phyloP scores from a whole-genome alignment of 2,888 invertebrate genomes.

The Lithosia quadra region DNA sequence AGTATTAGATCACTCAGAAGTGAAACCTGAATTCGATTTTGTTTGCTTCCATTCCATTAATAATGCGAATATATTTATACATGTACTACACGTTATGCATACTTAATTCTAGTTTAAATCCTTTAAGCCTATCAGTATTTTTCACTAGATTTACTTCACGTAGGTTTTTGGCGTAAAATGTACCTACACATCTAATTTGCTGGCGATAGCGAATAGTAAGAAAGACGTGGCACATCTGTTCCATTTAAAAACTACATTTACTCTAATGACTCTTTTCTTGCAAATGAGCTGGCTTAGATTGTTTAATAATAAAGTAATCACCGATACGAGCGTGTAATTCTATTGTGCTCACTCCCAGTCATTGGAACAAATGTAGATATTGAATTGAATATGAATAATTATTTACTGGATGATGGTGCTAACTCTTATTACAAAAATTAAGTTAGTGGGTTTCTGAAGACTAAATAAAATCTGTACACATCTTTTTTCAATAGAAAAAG shows the following conservation, averaged over 20 bases:
- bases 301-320: neutral
- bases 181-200: neutral
- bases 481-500: neutral
- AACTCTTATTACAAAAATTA: neutral
- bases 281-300: neutral
- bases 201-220: neutral
- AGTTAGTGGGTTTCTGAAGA: neutral
- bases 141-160: neutral
- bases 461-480: neutral
- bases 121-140: neutral
- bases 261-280: neutral
- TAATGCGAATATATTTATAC: no score
- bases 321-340: neutral
- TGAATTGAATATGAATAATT: neutral
- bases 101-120: neutral
- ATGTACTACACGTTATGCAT: no score
- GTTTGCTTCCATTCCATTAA: neutral
- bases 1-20: neutral
- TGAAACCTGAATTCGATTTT: neutral
- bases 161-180: no score
- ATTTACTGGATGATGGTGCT: neutral
- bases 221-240: neutral
- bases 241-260: neutral
- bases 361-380: neutral
- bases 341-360: neutral